Percentiles rank a stretch among this genome's conserved stretches.
Conservation (phyloP, 2,797 vertebrate species). For the Spea hammondii region DNA sequence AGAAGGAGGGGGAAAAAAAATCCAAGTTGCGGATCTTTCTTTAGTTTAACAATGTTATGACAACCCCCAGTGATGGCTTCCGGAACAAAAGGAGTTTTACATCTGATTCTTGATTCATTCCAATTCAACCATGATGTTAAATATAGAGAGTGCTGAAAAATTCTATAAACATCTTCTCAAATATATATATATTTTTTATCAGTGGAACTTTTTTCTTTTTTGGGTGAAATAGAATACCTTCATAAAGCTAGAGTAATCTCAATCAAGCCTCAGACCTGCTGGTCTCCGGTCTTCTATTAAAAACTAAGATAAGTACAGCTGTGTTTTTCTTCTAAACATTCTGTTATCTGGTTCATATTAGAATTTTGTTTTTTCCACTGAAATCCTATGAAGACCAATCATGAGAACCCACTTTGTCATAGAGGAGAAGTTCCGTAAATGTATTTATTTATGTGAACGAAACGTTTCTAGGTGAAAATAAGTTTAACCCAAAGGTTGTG, state of each 20-base stretch:
- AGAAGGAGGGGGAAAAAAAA: constrained; percentile 52
- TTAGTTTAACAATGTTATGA: constrained; percentile 55
- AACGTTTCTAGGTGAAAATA: constrained; percentile 16
- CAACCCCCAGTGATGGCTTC: constrained; percentile 56
- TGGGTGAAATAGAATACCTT: constrained; percentile 51
- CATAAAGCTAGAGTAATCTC: constrained; percentile 55
- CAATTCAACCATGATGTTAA: constrained; percentile 10
- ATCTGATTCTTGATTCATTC: constrained; percentile 43
- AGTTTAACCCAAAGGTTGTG: not conserved
- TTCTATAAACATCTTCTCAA: constrained; percentile 4
- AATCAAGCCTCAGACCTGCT: constrained; percentile 55
- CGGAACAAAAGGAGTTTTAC: constrained; percentile 40
- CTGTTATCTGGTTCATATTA: constrained; percentile 62
- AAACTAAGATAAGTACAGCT: constrained; percentile 62
- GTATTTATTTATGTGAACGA: constrained; percentile 53
- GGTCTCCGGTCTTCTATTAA: constrained; percentile 55
- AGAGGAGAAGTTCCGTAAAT: constrained; percentile 47
- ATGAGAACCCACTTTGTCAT: constrained; percentile 50
- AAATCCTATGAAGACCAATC: constrained; percentile 50
- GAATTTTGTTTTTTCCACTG: constrained; percentile 46
- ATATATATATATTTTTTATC: constrained; percentile 42
- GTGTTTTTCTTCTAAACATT: constrained; percentile 62
- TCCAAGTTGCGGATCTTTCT: constrained; percentile 49
- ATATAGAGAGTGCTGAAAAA: constrained; percentile 11
- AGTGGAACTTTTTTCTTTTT: constrained; percentile 33